Evolutionary conservation across 2,113 vertebrate species (phyloP).

Genomic region (Odontophorus gujanensis): DNA sequence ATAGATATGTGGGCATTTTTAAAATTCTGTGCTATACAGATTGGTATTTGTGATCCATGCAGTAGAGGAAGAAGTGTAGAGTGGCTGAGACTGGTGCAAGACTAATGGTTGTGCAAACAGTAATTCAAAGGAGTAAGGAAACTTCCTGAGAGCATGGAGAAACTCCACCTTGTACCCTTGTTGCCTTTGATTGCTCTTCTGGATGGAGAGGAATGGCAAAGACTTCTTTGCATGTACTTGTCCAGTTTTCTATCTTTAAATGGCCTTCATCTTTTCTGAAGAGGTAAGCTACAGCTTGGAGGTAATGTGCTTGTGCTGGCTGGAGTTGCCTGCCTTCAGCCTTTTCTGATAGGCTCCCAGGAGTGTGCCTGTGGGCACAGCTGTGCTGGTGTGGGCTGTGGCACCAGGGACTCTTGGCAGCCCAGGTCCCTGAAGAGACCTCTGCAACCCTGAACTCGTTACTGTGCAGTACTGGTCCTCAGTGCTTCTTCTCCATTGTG

Average conservation of each 20-base stretch:
- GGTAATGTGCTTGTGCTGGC: neutral
- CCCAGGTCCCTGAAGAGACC: neutral
- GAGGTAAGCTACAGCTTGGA: neutral
- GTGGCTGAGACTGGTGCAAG: neutral
- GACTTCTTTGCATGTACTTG: neutral
- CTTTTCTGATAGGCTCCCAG: fast-evolving
- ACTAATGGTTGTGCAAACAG: neutral
- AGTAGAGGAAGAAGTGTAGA: neutral
- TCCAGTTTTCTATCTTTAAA: neutral
- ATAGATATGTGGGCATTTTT: neutral
- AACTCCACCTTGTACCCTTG: neutral
- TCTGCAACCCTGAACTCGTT: neutral
- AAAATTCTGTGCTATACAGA: neutral
- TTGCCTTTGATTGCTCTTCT: neutral
- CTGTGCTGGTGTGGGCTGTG: fast-evolving
- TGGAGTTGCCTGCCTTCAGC: neutral
- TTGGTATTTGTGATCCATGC: neutral
- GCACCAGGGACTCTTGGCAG: neutral
- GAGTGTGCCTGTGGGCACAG: neutral
- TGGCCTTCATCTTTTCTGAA: neutral
- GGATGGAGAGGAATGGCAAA: neutral
- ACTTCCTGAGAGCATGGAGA: neutral
- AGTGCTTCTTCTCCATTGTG: neutral
- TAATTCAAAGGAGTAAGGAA: neutral
- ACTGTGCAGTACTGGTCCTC: neutral